Base-by-base conservation (phyloP, 2,888 invertebrate species). In the Papilio gigon region DNA sequence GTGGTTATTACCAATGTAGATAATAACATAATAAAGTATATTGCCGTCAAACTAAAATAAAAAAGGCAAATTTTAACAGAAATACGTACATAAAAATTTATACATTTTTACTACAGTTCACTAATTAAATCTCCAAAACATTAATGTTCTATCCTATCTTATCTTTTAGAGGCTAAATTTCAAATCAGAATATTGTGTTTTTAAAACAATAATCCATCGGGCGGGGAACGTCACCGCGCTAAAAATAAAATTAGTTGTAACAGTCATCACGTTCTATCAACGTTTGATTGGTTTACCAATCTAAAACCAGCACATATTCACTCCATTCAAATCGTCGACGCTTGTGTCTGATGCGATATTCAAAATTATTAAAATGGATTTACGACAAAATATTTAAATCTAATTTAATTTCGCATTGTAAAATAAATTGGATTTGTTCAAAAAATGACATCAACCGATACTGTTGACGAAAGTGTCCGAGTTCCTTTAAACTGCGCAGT, bases 401-500 rank as follows among this genome's bases (percentile, higher is more conserved):
- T 50, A 22, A 27, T 20, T 33, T 33, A 33, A 20, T n/a, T 40
- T n/a, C 3, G n/a, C 5, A 25, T 8, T 25, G 47, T 8, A 12
- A 22, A 11, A 17, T 42, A 42, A 4, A 17, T 50, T 25, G 25
- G 25, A 25, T 25, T 25, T 14, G 12, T n/a, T n/a, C n/a, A n/a
- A 14, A 62, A 14, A 50, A 66, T 47, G 37, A 9, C n/a, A 25
- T 33, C 58, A 44, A 58, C 2, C 22, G 59, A 47, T 22, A 44
- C 59, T 33, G 44, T 22, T 1, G 66, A 66, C 4, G 33, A 44
- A 25, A 66, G 35, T 66, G 47, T 35, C 47, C 37, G 27, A 6
- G 25, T 65, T 30, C 22, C 58, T 65, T 30, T 62, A 50, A 62
- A 42, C 42, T 14, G 65, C 50, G 17, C 30, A 56, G 27, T 44